These are phyloP conservation scores for Trogon surrucura DNA, from an alignment of 2,113 vertebrate genomes.

Conservation along the genomic window DNA sequence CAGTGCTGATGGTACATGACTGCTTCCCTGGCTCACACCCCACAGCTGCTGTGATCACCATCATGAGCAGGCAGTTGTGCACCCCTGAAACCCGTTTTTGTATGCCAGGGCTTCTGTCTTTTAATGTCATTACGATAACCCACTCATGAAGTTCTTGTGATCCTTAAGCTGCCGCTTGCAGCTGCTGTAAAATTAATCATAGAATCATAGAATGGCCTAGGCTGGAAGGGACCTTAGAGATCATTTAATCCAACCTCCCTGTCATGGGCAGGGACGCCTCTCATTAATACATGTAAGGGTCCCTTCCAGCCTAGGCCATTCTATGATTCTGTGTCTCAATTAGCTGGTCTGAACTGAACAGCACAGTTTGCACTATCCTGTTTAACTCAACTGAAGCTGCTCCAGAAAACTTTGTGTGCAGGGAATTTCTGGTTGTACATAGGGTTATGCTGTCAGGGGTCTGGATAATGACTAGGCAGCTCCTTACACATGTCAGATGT, in stretches of 20 bases:
- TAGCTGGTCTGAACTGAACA: background rate
- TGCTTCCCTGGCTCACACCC: background rate
- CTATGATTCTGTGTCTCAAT: background rate
- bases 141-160: background rate
- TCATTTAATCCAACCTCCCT: too few species aligned
- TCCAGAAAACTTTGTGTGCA: background rate
- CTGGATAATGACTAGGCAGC: background rate
- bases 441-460: background rate
- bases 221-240: too few species aligned
- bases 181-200: background rate
- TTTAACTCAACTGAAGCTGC: background rate
- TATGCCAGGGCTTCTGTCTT: background rate
- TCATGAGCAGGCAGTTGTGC: background rate
- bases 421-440: background rate
- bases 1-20: background rate
- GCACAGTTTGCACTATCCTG: background rate
- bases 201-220: too few species aligned
- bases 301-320: too few species aligned
- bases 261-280: too few species aligned
- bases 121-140: background rate
- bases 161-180: background rate
- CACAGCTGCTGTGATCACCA: background rate
- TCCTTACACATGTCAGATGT: background rate
- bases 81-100: background rate
- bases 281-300: background rate